Conservation (phyloP, 2,113 vertebrate genomes). For the Formicarius rufipectus region DNA sequence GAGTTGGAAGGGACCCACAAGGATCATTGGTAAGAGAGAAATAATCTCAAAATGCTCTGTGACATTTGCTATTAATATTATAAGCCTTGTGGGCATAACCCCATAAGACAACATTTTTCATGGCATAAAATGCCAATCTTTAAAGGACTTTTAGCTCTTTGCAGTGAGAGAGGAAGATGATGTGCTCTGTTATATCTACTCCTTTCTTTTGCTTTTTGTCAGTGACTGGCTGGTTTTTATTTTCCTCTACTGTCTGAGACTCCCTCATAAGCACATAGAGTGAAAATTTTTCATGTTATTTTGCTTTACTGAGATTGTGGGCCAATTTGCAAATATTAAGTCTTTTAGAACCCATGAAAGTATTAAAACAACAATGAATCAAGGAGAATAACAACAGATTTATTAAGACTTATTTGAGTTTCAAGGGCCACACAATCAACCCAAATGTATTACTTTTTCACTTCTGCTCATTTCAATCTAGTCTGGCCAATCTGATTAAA, state of each 20-base stretch:
- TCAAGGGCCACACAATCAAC: background rate
- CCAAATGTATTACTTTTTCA: background rate
- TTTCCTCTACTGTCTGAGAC: background rate
- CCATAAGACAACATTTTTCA: background rate
- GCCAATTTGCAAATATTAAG: background rate
- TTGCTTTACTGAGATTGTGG: background rate
- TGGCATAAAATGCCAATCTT: background rate
- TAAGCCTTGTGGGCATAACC: background rate
- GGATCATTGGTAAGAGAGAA: background rate
- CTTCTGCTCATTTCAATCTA: background rate
- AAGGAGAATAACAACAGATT: background rate
- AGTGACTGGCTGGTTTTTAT: background rate
- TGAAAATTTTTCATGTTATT: background rate
- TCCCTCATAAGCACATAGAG: background rate
- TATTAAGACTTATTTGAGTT: background rate
- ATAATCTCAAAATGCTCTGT: background rate
- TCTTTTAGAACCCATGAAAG: background rate
- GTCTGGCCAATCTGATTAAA: background rate
- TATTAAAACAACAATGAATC: constrained; percentile 13
- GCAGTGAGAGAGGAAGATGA: background rate
- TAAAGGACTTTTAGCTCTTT: background rate
- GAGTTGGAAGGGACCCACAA: background rate
- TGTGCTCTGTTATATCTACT: background rate
- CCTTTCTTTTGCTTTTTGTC: background rate
- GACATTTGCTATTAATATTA: background rate